These are phyloP conservation scores for Mus spicilegus DNA, from an alignment of 2,113 vertebrate species.

Conservation along the genomic window DNA sequence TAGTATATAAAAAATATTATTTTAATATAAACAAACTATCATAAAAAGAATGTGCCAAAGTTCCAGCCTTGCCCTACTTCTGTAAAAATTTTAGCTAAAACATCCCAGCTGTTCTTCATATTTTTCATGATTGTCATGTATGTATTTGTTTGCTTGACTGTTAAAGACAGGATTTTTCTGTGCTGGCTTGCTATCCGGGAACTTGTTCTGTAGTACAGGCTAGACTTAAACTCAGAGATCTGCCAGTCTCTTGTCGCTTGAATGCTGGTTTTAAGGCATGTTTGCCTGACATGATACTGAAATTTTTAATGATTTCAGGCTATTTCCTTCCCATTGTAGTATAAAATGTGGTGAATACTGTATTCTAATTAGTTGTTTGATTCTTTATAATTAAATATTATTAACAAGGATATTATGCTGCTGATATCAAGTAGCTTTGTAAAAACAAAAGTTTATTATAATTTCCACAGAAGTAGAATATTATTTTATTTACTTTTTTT, in stretches of 20 bases:
- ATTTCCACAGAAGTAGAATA: not conserved
- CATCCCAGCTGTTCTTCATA: fast-evolving
- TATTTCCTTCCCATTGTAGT: not conserved
- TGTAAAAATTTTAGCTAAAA: not conserved
- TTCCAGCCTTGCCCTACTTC: not conserved
- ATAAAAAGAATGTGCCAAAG: not conserved
- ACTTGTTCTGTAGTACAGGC: not conserved
- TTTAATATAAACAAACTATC: not conserved
- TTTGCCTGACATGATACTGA: not conserved
- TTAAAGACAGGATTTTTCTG: not conserved
- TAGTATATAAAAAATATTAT: not conserved
- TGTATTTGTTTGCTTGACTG: not conserved
- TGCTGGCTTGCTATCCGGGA: not conserved
- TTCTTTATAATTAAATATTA: not conserved
- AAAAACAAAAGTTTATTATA: not conserved
- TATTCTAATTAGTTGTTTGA: not conserved
- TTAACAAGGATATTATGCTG: not conserved
- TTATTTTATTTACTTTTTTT: not conserved
- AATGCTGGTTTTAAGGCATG: not conserved
- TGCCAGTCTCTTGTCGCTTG: not conserved
- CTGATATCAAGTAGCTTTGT: not conserved
- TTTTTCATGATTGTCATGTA: not conserved
- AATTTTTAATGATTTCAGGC: not conserved
- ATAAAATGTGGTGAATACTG: not conserved
- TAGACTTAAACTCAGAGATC: not conserved